Evolutionary conservation across 2,113 vertebrate genomes (phyloP), one percentile per base, ranked within the genome.

Genomic region (Labeo catla): DNA sequence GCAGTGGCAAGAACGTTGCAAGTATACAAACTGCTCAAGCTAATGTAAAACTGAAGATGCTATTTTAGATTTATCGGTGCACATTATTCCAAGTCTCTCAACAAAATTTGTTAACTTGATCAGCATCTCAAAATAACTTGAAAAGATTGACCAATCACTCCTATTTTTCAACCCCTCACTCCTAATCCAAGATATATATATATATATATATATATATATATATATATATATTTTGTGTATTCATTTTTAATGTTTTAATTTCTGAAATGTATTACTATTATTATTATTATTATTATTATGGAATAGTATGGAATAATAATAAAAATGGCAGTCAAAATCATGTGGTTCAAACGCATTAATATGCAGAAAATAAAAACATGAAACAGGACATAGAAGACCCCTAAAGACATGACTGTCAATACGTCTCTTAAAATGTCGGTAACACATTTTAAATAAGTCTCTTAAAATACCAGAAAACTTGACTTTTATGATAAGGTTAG

Each of bases 11-110:
- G 12, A 50, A 28, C 15, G 54, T 39, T 78, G 16, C 8, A n/a
- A 59, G 68, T 82, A 16, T 70, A 86, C 81, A 87, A 77, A 82
- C 23, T 83, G 73, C 73, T 86, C 57, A 70, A 57, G 61, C 52
- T 73, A 61, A 23, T 79, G 13, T 77, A 12, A 54, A 57, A 34
- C 11, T 77, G 47, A 77, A 54, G 28, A 36, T 39, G 74, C 23
- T 52, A 8, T 52, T 52, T 13, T 49, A 50, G 11, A 49, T 8
- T 12, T 9, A 74, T 74, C 21, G 0, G 5, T 49, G 43, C 23
- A 66, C 12, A 66, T 66, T 15, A 66, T 66, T 66, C 23, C 63
- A 66, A 66, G 28, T 66, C 63, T 66, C 63, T 68, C 28, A 68
- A 36, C 13, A 68, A 68, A 68, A 36, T 8, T 34, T n/a, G 61